These are phyloP conservation scores for Holacanthus passer DNA, from an alignment of 2,113 vertebrate species.

Conservation along the genomic window DNA sequence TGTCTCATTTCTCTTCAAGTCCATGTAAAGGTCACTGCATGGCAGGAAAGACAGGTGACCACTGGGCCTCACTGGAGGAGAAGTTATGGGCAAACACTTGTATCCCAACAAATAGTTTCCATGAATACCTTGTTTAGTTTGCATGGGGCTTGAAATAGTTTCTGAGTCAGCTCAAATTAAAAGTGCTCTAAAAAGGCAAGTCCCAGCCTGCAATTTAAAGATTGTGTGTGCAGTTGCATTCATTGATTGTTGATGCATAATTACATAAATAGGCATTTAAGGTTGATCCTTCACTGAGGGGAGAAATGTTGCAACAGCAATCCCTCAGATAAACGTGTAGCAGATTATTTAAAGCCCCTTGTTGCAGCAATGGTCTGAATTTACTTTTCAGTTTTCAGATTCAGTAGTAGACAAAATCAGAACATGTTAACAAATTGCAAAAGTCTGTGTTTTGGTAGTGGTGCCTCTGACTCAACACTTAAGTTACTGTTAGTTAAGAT, in stretches of 20 bases:
- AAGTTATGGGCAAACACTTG: slow-evolving; percentile 34
- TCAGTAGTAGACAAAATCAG: background rate
- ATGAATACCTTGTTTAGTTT: slow-evolving; percentile 19
- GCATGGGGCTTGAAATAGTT: slow-evolving; percentile 5
- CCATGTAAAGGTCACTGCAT: slow-evolving; percentile 49
- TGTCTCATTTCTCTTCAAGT: slow-evolving; percentile 8
- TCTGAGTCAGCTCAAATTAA: background rate
- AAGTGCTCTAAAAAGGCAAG: background rate
- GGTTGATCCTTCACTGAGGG: background rate
- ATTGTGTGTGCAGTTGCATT: background rate
- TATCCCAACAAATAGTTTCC: slow-evolving; percentile 33
- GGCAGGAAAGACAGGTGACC: slow-evolving; percentile 51
- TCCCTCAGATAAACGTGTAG: slow-evolving; percentile 20
- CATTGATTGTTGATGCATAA: background rate
- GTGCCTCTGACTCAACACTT: background rate
- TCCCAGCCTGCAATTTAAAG: background rate
- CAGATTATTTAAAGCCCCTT: slow-evolving; percentile 62
- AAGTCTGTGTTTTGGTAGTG: background rate
- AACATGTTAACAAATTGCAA: no score
- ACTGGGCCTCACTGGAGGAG: background rate
- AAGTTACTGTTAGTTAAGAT: background rate
- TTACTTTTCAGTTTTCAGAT: slow-evolving; percentile 18
- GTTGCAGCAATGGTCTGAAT: slow-evolving; percentile 7
- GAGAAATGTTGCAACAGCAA: slow-evolving; percentile 40
- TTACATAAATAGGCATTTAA: slow-evolving; percentile 16